Conservation (phyloP, 2,113 vertebrate genomes). For the Zootoca vivipara region DNA sequence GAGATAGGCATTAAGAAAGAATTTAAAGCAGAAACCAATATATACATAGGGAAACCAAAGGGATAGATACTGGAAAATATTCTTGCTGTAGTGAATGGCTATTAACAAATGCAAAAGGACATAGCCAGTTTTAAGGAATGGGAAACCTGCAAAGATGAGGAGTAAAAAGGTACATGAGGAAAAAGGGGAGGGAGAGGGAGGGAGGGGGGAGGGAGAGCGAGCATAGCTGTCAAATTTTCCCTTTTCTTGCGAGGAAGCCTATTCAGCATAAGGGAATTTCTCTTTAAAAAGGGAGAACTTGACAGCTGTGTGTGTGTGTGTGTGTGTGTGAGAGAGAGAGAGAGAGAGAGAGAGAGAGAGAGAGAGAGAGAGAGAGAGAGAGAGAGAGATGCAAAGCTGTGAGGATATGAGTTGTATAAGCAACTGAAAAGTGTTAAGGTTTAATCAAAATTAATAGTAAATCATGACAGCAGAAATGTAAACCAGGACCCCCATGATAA, state of each 20-base stretch:
- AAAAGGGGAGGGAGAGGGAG: neutral
- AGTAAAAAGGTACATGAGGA: neutral
- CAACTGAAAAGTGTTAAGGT: neutral
- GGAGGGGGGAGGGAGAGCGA: no score
- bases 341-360: neutral
- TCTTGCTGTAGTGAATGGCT: neutral
- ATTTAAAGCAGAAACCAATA: neutral
- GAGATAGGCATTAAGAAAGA: neutral
- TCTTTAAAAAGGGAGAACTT: no score
- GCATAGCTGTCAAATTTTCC: no score
- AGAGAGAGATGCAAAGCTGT: neutral
- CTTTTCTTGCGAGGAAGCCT: no score
- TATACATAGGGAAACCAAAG: neutral
- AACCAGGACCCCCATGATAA: neutral
- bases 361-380: neutral
- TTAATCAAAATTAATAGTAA: neutral
- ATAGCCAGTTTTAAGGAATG: neutral
- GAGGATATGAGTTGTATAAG: neutral
- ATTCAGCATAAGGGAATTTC: no score
- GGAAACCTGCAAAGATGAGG: neutral
- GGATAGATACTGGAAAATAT: neutral
- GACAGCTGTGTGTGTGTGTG: no score
- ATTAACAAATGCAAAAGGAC: neutral
- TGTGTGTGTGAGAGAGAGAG: no score
- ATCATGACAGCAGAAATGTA: neutral